Base-by-base conservation (phyloP, 2,797 vertebrate species). In the Mus spretus region DNA sequence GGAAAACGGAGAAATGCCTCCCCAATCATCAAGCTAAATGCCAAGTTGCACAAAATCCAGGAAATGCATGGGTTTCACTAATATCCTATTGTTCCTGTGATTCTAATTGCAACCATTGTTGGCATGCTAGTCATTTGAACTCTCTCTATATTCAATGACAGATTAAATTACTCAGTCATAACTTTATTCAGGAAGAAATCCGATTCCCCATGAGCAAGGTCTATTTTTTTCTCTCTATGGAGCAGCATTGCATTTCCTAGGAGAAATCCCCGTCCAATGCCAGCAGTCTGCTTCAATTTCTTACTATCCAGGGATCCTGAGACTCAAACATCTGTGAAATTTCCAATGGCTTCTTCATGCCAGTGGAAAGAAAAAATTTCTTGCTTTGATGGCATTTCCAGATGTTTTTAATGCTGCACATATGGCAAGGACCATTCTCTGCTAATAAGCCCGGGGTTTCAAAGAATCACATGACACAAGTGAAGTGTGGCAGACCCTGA, bases 271-370 rank as follows among this genome's bases (percentile, higher is more conserved):
- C 98, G 97, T 96, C 98, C 97, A 98, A 90, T 97, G 90, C 97
- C 94, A 98, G 94, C 89, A 98, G 93, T 98, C 97, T 96, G 96
- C 98, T 96, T 97, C 97, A 97, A 98, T 98, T 98, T 98, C 97
- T 96, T 97, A 93, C 97, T 97, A 97, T 97, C 83, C 80, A 82
- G 94, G 96, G 89, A 97, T 98, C 92, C 96, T 97, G 91, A 97
- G 65, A 97, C 97, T 98, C 97, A 90, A 94, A 96, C 67, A 97
- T 98, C 97, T 98, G 97, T 98, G 98, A 98, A 96, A 95, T 98
- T 98, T 98, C 97, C 98, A 98, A 96, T 94, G 97, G 75, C 89
- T 98, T 97, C 93, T 98, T 97, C 97, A 97, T 98, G 98, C 96
- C 98, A 98, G 85, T 93, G 90, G 95, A 98, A 98, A 98, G 72